phyloP scores from a whole-genome alignment of 2,113 vertebrate genomes.

The Poeciliopsis turrubarensis region DNA sequence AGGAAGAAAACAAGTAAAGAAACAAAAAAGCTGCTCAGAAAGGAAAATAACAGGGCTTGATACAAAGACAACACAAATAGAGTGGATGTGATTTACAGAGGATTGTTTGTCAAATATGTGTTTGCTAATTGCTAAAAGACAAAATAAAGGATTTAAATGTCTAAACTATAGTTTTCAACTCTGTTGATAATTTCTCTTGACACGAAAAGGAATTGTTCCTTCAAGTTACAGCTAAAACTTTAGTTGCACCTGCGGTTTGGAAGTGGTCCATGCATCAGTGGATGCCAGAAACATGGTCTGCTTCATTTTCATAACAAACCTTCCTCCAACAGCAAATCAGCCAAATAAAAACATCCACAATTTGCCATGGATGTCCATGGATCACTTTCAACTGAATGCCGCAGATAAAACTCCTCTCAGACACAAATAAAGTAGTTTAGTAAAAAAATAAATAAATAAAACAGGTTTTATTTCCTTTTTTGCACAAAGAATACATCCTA shows the following conservation, averaged over 20 bases:
- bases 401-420: slow-evolving; percentile 38
- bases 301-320: slow-evolving; percentile 65
- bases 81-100: background rate
- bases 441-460: too few relatives aligned
- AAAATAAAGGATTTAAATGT: background rate
- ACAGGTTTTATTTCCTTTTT: slow-evolving; percentile 1
- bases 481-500: slow-evolving; percentile 14
- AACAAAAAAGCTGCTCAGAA: background rate
- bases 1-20: background rate
- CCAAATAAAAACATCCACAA: slow-evolving; percentile 46
- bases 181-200: background rate
- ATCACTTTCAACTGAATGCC: slow-evolving; percentile 40
- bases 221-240: slow-evolving; percentile 30
- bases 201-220: background rate
- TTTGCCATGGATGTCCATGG: slow-evolving; percentile 50
- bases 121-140: too few relatives aligned
- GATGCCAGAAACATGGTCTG: slow-evolving; percentile 61
- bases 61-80: background rate
- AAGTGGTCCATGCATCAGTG: slow-evolving; percentile 50
- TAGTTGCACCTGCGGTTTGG: slow-evolving; percentile 51
- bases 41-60: background rate
- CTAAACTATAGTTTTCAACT: background rate
- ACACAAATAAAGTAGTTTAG: slow-evolving; percentile 49
- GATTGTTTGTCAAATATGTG: background rate
- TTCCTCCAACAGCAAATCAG: slow-evolving; percentile 31